phyloP scores from a whole-genome alignment of 2,113 vertebrate species.

The Centropus unirufus region DNA sequence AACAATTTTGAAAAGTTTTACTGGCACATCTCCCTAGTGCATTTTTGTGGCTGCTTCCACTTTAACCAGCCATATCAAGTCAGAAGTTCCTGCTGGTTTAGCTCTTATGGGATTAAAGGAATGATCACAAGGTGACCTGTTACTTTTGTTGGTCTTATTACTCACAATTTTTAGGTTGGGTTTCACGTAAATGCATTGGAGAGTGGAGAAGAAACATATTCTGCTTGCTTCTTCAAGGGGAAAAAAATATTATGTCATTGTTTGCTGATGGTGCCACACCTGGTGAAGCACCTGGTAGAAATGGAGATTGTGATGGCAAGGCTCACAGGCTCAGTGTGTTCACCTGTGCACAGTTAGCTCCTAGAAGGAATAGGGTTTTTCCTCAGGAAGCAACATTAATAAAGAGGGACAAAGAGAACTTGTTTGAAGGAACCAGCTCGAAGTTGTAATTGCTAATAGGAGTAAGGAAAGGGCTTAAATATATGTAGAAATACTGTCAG shows the following conservation, averaged over 20 bases:
- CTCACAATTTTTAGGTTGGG: neutral
- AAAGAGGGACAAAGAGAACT: neutral
- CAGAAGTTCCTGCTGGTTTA: neutral
- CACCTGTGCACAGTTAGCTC: neutral
- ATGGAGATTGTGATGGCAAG: neutral
- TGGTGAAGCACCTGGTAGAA: neutral
- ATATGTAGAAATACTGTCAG: neutral
- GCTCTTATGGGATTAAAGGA: neutral
- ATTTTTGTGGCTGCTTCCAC: neutral
- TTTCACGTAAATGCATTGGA: neutral
- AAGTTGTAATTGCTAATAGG: neutral
- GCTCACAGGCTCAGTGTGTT: neutral
- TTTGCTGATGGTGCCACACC: neutral
- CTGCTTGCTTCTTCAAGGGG: neutral
- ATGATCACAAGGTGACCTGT: neutral
- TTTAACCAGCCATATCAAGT: neutral
- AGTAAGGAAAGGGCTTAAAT: neutral
- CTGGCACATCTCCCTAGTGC: neutral
- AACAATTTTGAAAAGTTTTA: neutral
- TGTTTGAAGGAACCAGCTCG: neutral
- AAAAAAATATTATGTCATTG: neutral
- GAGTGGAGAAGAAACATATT: neutral
- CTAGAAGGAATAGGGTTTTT: neutral
- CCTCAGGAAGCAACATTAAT: neutral
- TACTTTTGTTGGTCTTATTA: neutral